Evolutionary conservation across 2,888 invertebrate genomes (phyloP), one percentile per base, ranked within the genome.

Genomic region (Leptopilina syphax): DNA sequence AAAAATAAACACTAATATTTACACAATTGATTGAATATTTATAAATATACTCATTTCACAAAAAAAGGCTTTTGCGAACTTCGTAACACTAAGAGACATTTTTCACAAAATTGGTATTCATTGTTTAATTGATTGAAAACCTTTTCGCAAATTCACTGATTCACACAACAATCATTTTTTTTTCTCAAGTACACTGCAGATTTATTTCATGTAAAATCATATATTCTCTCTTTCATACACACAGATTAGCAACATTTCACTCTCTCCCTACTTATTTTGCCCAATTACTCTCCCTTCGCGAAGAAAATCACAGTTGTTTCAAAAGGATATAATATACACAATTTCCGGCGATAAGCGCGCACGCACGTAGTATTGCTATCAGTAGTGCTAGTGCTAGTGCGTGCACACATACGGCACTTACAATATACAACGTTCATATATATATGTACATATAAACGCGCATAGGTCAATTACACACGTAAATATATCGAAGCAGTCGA

Each of bases 261-360:
- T 70, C 57, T 79, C 65, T 80, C 65, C 67, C 78, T 83, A 76
- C 50, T 34, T 70, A 78, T 66, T 68, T 73, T 76, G 24, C 57
- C 68, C 77, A 65, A 68, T 78, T 76, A 73, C 77, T 77, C 73
- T 80, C 76, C 77, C 73, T 79, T 83, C 84, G 85, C 86, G 84
- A 87, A 88, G 87, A 88, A 86, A 90, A 90, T 90, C 90, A 90
- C 90, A 90, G 90, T 85, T 90, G 86, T 88, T 87, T 84, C 82
- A 79, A 84, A 18, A 84, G 84, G 82, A 84, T 84, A 84, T 85
- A 87, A 86, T 86, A 85, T 87, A 85, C 85, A 87, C 85, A 86
- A 83, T 83, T 68, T 66, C 79, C 81, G 83, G 79, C 68, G 81
- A 73, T 67, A 80, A 70, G 80, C 79, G 77, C 77, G 73, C 60